Evolutionary conservation across 2,113 vertebrate genomes (phyloP), one percentile per base, ranked within the genome.

Genomic region (Dendrocopos noguchii): DNA sequence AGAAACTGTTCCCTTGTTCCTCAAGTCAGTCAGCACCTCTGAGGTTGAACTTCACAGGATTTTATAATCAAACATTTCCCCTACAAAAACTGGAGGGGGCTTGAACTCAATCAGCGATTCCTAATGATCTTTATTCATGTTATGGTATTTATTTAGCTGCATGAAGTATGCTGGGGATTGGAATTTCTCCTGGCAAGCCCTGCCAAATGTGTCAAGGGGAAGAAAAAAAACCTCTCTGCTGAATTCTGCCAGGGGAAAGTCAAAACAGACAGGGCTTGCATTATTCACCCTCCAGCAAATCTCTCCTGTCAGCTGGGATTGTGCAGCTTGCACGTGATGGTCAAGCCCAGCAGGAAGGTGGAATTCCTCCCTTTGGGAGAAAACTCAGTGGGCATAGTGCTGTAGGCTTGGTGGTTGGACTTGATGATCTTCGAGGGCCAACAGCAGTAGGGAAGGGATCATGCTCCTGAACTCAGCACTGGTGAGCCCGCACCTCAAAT

Each of bases 111-210:
- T 68, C 61, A 81, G 56, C 31, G 60, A 80, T 92, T 84, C 47
- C 70, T 90, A 70, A 78, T 33, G 46, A 67, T 74, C 46, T 92
- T 92, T 92, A 56, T 94, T 91, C 86, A 55, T 56, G 36, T 80
- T 68, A 77, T 36, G 61, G 31, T 90, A 53, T 92, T 95, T 89
- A 77, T 93, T 94, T 87, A 94, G 89, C 89, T 84, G 79, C 21
- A 66, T 29, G 44, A 92, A 92, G 9, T 66, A 87, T 70, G 74
- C 21, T 0, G 33, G 76, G 15, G 63, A 44, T 66, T 70, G 64
- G 92, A 85, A 85, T 88, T 95, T 91, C 90, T 91, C 44, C 92
- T 92, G 90, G 92, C 84, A 80, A 72, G 33, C 19, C 68, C 60
- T 64, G n/a, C 28, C 28, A 76, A 28, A 82, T 39, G 29, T 91